Evolutionary conservation across 2,888 invertebrate genomes (phyloP), one percentile per base, ranked within the genome.

Genomic region (Archips xylosteana): DNA sequence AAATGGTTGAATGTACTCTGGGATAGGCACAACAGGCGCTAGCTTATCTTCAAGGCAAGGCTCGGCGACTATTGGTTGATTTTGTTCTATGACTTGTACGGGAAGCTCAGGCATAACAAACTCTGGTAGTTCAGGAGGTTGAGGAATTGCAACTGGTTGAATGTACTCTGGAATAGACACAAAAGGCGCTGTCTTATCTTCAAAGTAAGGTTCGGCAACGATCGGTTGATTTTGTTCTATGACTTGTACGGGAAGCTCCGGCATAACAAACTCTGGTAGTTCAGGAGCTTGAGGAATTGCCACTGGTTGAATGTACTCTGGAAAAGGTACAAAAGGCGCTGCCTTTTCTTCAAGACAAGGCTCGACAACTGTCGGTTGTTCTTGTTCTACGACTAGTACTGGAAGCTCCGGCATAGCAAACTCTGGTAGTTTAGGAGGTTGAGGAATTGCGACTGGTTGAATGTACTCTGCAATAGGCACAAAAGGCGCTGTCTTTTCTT

Each of bases 221-320:
- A n/a, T 51, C 39, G 60, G 32, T 13, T 15, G 15, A 6, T 61
- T 49, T 61, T 60, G 49, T 32, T 71, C 64, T 34, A 51, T 6
- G 3, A 47, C 45, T 60, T 23, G 34, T 36, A 49, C n/a, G 0
- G 71, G 67, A 54, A 67, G 45, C 23, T 61, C 62, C 10, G 71
- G 61, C 71, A 72, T 67, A 34, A 62, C 67, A 39, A 67, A 72
- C 6, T 61, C 49, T 45, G 76, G 73, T n/a, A 76, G 65, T 57
- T 71, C 57, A 47, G 77, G 78, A 54, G 78, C 74, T 34, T 75
- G 70, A 15, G 79, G 77, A 13, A 77, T 60, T 0, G 74, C 63
- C 49, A 69, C 1, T 23, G 65, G 54, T 61, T 64, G 15, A 45
- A 75, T 13, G 15, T 72, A 36, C 39, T 54, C 54, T 32, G 66